phyloP scores from a whole-genome alignment of 2,797 vertebrate species.

The Heterohyrax brucei region DNA sequence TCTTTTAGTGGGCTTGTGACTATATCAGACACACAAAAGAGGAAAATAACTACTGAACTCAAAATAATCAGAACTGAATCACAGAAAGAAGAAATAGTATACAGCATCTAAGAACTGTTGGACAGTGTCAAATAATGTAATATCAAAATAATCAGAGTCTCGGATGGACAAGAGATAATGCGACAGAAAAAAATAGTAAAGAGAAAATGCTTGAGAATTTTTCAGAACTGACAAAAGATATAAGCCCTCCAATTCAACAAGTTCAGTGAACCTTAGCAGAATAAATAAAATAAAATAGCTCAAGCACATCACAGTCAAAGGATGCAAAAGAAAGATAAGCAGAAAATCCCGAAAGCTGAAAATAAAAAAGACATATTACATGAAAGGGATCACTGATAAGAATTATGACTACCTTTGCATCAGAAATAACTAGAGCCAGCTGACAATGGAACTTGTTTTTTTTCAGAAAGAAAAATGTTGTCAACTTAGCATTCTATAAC shows the following conservation, averaged over 20 bases:
- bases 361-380: not conserved
- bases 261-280: not conserved
- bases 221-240: too few species aligned
- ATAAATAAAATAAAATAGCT: not conserved
- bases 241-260: not conserved
- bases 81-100: not conserved
- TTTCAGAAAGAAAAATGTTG: not conserved
- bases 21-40: not conserved
- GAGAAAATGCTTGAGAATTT: conserved; percentile 12
- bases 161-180: not conserved
- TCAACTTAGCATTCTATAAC: not conserved
- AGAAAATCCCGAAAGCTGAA: not conserved
- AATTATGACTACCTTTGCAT: not conserved
- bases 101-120: not conserved
- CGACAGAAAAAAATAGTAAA: conserved; percentile 6
- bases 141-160: not conserved
- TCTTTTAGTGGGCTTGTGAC: not conserved
- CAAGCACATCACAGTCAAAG: conserved; percentile 26
- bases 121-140: not conserved
- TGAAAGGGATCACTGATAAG: not conserved
- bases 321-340: conserved; percentile 23
- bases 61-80: conserved; percentile 43
- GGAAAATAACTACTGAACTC: not conserved
- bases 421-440: conserved; percentile 2
- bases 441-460: not conserved